Evolutionary conservation across 92 coral and sea anemone species (phyloP), one percentile per base, ranked within the genome.

Genomic region (Heliopora coerulea): DNA sequence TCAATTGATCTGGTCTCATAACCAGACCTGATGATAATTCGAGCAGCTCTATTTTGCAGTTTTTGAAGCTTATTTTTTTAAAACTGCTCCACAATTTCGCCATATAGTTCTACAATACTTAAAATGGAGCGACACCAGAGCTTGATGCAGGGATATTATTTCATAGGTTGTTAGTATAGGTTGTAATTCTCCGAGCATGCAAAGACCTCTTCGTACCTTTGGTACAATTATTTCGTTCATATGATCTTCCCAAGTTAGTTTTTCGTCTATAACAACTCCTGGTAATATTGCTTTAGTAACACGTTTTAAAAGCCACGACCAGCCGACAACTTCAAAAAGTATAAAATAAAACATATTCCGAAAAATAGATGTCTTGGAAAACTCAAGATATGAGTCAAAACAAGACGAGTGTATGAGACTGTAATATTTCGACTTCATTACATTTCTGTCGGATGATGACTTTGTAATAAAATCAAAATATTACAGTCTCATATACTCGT

Each of bases 31-130:
- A 42, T 62, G 29, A 62, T 20, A 15, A 31, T 28, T 17, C 68
- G 68, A 33, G 39, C 25, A 31, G 68, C 68, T 13, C 68, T 20
- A 33, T 62, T 62, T 62, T 61, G 68, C 21, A 62, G 49, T 37
- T 62, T 62, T n/a, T 62, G 68, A 34, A 62, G 7, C 34, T 62
- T 62, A 2, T 62, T 34, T 26, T 24, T 3, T 34, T 11, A 62
- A 37, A n/a, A 39, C 18, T 8, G 13, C 37, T 33, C 66, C 66
- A 37, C 49, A 34, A 37, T 34, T 62, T 62, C 68, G 46, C 49
- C 68, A 62, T 25, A 62, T 1, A 26, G 23, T 12, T 31, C 41
- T 62, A 62, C 68, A 62, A 34, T 62, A 62, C 13, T 62, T 48
- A 62, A 62, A 62, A 34, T 34, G 68, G 3, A 48, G 68, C 25